A percentile compares a stretch with the other conserved stretches of the same genome.
Conservation (phyloP, 2,888 invertebrate genomes). For the Listrodromus nycthemerus region DNA sequence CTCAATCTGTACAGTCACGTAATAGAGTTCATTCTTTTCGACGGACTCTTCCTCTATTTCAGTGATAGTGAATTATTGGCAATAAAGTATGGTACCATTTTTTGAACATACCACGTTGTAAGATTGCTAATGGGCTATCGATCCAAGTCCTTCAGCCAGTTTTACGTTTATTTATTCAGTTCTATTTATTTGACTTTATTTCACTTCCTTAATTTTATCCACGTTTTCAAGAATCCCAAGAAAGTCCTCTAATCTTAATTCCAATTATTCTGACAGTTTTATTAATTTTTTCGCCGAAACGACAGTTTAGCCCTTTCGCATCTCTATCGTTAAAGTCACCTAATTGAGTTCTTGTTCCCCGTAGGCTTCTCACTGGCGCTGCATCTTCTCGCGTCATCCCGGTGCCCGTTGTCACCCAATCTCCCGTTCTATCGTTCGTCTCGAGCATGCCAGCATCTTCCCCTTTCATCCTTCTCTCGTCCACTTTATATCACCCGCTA, state of each 20-base stretch:
- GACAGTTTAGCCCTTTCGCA: not conserved
- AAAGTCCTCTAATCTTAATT: too few species aligned
- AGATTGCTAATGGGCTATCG: too few species aligned
- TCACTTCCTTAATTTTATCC: too few species aligned
- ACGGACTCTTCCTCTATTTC: not conserved
- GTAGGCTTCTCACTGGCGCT: not conserved
- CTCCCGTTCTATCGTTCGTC: constrained; percentile 35
- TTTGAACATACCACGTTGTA: too few species aligned
- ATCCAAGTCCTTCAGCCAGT: too few species aligned
- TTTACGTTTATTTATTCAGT: too few species aligned
- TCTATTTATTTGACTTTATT: too few species aligned
- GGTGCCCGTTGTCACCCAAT: constrained; percentile 5
- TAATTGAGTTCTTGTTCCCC: constrained; percentile 68
- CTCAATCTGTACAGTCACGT: constrained; percentile 29
- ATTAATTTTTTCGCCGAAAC: not conserved
- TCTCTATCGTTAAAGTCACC: constrained; percentile 1
- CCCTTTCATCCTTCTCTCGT: constrained; percentile 19
- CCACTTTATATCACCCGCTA: constrained; percentile 29
- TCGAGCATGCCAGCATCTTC: constrained; percentile 1
- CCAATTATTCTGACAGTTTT: not conserved
- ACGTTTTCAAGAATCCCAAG: too few species aligned
- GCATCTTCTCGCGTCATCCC: constrained; percentile 2
- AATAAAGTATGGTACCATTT: too few species aligned
- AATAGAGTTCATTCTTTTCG: constrained; percentile 66
- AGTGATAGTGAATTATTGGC: too few species aligned